Evolutionary conservation across 2,888 invertebrate species (phyloP).

Genomic region (Pomacea canaliculata): DNA sequence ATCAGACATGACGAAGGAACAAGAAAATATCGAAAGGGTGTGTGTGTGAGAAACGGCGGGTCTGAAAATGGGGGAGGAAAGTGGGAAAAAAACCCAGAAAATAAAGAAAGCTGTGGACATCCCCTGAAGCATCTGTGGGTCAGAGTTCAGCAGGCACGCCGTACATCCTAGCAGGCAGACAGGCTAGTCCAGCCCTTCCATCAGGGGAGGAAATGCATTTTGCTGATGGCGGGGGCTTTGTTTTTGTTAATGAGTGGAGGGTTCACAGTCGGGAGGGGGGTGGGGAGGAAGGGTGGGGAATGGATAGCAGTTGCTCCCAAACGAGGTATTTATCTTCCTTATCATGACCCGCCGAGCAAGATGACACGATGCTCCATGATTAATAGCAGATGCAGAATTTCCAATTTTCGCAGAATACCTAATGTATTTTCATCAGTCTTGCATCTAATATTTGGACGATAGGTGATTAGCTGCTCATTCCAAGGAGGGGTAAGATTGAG

Average conservation of each 20-base stretch:
- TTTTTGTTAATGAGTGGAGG: not conserved
- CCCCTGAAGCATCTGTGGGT: not conserved
- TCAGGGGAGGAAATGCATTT: constrained; percentile 3
- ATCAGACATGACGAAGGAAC: no score
- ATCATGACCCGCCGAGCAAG: constrained; percentile 22
- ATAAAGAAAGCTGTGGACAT: not conserved
- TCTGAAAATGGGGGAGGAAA: not conserved
- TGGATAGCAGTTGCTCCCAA: constrained; percentile 4
- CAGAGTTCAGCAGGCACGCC: not conserved
- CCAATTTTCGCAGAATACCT: constrained; percentile 29
- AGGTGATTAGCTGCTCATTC: no score
- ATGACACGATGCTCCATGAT: constrained; percentile 23
- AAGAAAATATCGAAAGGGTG: not conserved
- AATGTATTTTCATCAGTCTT: constrained; percentile 26
- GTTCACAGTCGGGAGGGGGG: not conserved
- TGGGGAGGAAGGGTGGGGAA: not conserved
- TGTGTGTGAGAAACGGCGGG: not conserved
- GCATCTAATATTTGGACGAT: constrained; percentile 19
- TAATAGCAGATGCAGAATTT: constrained; percentile 29
- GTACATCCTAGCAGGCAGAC: not conserved
- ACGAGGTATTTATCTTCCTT: constrained; percentile 28
- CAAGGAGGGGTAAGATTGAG: not conserved
- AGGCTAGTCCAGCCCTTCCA: not conserved
- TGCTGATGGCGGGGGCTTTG: not conserved
- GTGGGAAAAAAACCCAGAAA: no score